Percentiles rank a stretch among this genome's conserved stretches.
phyloP scores from a whole-genome alignment of 2,888 invertebrate species.

The Meiosimyza platycephala region DNA sequence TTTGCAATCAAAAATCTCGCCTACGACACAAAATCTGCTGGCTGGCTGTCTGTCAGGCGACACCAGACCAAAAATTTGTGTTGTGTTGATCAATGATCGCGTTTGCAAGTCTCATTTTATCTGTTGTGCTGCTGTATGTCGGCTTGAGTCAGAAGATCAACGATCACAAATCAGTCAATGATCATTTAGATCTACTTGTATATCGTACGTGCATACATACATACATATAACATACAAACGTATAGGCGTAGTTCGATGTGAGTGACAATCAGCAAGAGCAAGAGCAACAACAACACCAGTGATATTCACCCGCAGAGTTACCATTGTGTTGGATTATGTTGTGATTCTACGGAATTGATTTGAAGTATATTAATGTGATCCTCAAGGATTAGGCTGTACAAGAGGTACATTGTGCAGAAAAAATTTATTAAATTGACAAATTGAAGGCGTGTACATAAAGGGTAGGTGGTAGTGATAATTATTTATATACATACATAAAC shows the following conservation, averaged over 20 bases:
- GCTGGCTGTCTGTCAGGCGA: slow-evolving; percentile 2
- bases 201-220: background rate
- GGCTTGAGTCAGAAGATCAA: slow-evolving; percentile 9
- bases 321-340: slow-evolving; percentile 10
- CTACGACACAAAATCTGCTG: slow-evolving; percentile 23
- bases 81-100: slow-evolving; percentile 22
- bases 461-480: background rate
- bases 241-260: slow-evolving; percentile 8
- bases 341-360: slow-evolving; percentile 28
- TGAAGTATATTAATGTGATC: slow-evolving; percentile 12
- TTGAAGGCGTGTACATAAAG: slow-evolving; percentile 26
- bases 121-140: slow-evolving; percentile 3
- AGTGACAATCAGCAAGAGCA: slow-evolving; percentile 23
- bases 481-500: background rate
- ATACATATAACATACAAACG: background rate
- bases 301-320: background rate
- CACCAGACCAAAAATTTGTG: background rate
- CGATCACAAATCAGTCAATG: slow-evolving; percentile 32
- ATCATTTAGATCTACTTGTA: slow-evolving; percentile 24
- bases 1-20: slow-evolving; percentile 24
- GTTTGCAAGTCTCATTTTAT: background rate
- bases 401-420: background rate
- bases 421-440: slow-evolving; percentile 33
- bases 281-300: background rate
- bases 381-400: slow-evolving; percentile 19